Base-by-base conservation (phyloP, 2,888 invertebrate genomes). In the Liposcelis brunnea region DNA sequence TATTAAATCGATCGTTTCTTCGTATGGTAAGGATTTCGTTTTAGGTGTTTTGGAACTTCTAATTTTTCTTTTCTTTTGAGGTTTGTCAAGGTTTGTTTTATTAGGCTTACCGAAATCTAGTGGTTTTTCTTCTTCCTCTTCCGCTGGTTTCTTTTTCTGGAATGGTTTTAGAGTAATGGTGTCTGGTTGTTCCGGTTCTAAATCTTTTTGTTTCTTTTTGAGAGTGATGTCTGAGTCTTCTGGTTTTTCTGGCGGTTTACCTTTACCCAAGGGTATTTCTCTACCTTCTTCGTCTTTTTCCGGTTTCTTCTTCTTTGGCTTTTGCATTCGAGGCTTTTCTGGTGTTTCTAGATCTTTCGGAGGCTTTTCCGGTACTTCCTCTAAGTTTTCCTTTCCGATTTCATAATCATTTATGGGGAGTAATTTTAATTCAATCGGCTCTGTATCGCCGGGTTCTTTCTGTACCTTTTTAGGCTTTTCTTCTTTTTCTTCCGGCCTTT, bases 321-420 rank as follows among this genome's bases (percentile, higher is more conserved):
- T 49, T 8, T 51, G 50, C 33, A 52, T 49, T 47, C 52, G 54
- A n/a, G 56, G 52, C 43, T 60, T 56, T 38, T 45, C 36, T 33
- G 48, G 47, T 42, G 45, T 31, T n/a, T 47, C 34, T 36, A 44
- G 34, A 35, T 42, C 35, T 19, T 45, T 47, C 37, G 48, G 50
- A 49, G 62, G 56, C 0, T 62, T 53, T 47, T 63, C 61, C 53
- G 47, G 52, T 48, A 63, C 59, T 34, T 58, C 57, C 48, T 65
- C 58, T 46, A 64, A 61, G 2, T 56, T 48, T 45, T 61, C 59
- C 43, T 61, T 56, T 35, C 65, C 63, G 48, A 59, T 59, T 7
- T 64, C 63, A 52, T 63, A 55, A 50, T 66, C 63, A 31, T 60
- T 55, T 48, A 61, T 44, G 6, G 10, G 11, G n/a, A 12, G 16